Percentiles rank a stretch among this genome's conserved stretches.
phyloP scores from a whole-genome alignment of 2,888 invertebrate genomes.

The Pseudococcus longispinus region DNA sequence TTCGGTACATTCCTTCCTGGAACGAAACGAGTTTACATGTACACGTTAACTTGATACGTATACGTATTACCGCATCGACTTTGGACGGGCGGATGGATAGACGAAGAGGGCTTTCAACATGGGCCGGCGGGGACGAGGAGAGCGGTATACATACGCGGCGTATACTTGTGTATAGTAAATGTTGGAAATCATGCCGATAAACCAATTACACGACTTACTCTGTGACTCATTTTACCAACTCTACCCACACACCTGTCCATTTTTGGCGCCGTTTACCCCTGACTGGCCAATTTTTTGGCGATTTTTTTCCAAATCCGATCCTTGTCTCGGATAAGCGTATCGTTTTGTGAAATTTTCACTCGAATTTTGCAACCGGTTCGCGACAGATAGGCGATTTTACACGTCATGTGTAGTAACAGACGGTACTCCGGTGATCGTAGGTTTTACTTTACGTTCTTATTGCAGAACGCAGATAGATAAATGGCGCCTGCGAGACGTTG shows the following conservation, averaged over 20 bases:
- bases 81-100: background rate
- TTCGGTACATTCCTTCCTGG: constrained; percentile 7
- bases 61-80: background rate
- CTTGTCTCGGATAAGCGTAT: background rate
- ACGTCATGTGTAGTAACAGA: constrained; percentile 47
- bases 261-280: constrained; percentile 42
- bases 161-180: background rate
- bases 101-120: background rate
- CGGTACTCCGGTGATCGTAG: constrained; percentile 40
- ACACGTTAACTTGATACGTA: background rate
- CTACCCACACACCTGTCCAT: constrained; percentile 53
- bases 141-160: background rate
- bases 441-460: background rate
- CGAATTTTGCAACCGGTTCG: background rate
- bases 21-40: constrained; percentile 18
- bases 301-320: constrained; percentile 37
- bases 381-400: constrained; percentile 38
- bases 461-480: constrained; percentile 36
- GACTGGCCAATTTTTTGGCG: background rate
- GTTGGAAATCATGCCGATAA: constrained; percentile 51
- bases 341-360: background rate
- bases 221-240: constrained; percentile 50
- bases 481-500: constrained; percentile 53
- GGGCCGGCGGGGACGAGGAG: background rate
- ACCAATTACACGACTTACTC: constrained; percentile 53